phyloP scores from a whole-genome alignment of 2,113 vertebrate genomes.

The Lophura nycthemera region DNA sequence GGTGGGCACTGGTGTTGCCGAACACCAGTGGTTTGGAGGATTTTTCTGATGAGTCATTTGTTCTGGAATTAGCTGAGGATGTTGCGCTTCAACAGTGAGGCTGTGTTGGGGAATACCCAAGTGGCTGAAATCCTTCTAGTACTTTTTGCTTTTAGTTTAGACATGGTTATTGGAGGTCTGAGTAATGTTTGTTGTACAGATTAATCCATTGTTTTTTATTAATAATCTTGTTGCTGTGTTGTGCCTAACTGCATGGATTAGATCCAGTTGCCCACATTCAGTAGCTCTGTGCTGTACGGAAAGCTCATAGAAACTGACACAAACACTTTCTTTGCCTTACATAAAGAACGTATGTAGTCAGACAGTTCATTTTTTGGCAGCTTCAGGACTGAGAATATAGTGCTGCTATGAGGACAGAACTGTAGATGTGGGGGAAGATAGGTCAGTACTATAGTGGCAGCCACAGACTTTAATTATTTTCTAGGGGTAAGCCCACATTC shows the following conservation, averaged over 20 bases:
- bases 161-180: neutral
- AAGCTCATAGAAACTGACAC: neutral
- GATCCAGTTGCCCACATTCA: neutral
- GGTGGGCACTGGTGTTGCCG: neutral
- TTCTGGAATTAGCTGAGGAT: constrained; percentile 20
- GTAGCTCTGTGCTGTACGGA: neutral
- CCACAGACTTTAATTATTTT: neutral
- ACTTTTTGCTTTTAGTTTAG: neutral
- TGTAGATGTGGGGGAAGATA: neutral
- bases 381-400: neutral
- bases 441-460: neutral
- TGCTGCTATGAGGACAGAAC: neutral
- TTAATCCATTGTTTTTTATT: neutral
- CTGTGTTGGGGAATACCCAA: neutral
- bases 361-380: neutral
- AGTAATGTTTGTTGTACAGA: neutral
- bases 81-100: neutral
- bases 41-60: constrained; percentile 15
- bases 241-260: neutral
- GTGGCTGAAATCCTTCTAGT: neutral
- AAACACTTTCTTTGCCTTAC: neutral
- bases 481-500: neutral
- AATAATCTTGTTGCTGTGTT: neutral
- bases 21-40: neutral
- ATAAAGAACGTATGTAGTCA: neutral